These are phyloP conservation scores for Saxidomus purpurata DNA, from an alignment of 1,140 invertebrate genomes.

Conservation along the genomic window DNA sequence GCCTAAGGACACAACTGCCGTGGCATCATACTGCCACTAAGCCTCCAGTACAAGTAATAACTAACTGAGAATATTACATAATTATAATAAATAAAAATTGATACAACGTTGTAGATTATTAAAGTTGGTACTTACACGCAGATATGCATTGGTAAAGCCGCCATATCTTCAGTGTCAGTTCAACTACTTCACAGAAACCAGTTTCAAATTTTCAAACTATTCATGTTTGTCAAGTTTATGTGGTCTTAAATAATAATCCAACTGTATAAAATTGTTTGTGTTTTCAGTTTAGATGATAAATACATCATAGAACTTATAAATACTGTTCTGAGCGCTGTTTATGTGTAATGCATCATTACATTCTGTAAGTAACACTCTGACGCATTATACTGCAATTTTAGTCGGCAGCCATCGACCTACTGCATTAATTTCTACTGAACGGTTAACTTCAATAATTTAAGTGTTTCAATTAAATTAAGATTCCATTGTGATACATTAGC, in stretches of 20 bases:
- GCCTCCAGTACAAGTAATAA: too few species aligned
- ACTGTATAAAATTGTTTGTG: too few species aligned
- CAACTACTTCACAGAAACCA: background rate
- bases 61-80: too few species aligned
- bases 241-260: too few species aligned
- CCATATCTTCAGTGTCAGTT: background rate
- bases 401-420: background rate
- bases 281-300: background rate
- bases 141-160: background rate
- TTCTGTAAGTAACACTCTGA: background rate
- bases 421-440: background rate
- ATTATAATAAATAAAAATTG: too few species aligned
- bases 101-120: too few species aligned
- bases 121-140: conserved; percentile 1
- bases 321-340: background rate
- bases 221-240: too few species aligned
- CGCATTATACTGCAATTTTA: background rate
- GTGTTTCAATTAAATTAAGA: background rate
- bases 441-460: background rate
- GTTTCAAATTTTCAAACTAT: too few species aligned
- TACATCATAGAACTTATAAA: background rate
- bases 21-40: too few species aligned
- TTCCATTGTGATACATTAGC: background rate
- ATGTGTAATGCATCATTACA: conserved; percentile 21
- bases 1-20: too few species aligned